Evolutionary conservation across 2,797 vertebrate species (phyloP).

Genomic region (Silurus lanzhouensis): DNA sequence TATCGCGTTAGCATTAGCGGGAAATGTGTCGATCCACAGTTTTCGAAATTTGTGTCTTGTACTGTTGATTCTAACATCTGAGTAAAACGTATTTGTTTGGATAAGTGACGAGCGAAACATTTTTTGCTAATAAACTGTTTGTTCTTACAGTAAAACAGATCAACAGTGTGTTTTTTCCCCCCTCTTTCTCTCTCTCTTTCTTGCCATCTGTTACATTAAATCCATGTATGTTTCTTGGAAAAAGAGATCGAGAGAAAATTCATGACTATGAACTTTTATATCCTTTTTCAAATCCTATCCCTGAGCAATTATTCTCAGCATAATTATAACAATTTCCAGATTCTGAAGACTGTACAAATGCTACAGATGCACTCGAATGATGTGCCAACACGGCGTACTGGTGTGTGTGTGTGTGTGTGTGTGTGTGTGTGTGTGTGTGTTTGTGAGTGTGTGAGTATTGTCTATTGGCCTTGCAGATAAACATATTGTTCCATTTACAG

Average conservation of each 20-base stretch:
- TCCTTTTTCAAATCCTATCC: neutral
- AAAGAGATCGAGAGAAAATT: neutral
- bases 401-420: neutral
- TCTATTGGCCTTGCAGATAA: slow-evolving; percentile 20
- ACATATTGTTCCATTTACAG: slow-evolving; percentile 51
- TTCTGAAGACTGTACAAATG: neutral
- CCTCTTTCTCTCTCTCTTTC: neutral
- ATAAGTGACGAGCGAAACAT: neutral
- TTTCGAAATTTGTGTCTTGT: neutral
- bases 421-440: slow-evolving; percentile 6
- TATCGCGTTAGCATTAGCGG: neutral
- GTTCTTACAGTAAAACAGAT: neutral
- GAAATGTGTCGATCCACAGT: neutral
- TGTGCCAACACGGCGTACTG: neutral
- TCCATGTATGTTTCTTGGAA: neutral
- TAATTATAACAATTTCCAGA: slow-evolving; percentile 20
- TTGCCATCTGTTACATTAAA: neutral
- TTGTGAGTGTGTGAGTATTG: neutral
- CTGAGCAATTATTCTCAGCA: neutral
- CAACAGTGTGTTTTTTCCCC: neutral
- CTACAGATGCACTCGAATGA: neutral
- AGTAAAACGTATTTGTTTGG: neutral
- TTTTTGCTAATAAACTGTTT: neutral
- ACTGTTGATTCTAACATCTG: neutral
- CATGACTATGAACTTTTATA: neutral